Conservation (phyloP, 2,888 invertebrate genomes). For the Mesochorus sp. region DNA sequence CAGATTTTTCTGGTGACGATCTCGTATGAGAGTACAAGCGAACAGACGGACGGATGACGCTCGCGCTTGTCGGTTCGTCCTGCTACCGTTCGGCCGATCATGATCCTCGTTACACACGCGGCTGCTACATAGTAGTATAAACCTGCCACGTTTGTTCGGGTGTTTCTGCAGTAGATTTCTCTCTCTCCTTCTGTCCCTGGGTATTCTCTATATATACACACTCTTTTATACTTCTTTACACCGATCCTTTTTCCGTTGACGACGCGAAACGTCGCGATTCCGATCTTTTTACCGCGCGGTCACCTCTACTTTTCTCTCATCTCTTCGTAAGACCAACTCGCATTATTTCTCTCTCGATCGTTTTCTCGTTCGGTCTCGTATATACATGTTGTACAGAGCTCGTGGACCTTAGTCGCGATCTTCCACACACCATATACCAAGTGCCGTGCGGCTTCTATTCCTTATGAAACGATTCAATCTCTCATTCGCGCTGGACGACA, state of each 20-base stretch:
- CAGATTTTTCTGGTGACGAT: slow-evolving; percentile 8
- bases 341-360: slow-evolving; percentile 6
- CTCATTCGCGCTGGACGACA: slow-evolving; percentile 12
- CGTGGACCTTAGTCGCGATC: not conserved
- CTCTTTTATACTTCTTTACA: not conserved
- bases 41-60: not conserved
- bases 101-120: slow-evolving; percentile 41
- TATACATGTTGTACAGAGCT: too few relatives aligned
- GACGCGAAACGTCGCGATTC: slow-evolving; percentile 5
- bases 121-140: slow-evolving; percentile 26
- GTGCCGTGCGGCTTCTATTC: not conserved
- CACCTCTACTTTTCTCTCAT: slow-evolving; percentile 5
- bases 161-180: slow-evolving; percentile 1
- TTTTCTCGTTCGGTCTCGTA: not conserved
- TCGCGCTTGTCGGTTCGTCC: slow-evolving; percentile 22
- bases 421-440: too few relatives aligned
- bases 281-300: slow-evolving; percentile 29
- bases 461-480: slow-evolving; percentile 38
- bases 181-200: slow-evolving; percentile 14
- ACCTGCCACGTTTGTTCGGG: slow-evolving; percentile 28
- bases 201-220: not conserved
- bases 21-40: not conserved
- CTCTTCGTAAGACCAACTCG: slow-evolving; percentile 21
- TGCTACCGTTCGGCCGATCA: slow-evolving; percentile 13
- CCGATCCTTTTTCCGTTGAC: slow-evolving; percentile 8